Evolutionary conservation across 2,797 vertebrate genomes (phyloP), one percentile per base, ranked within the genome.

Genomic region (Rachycentron canadum): DNA sequence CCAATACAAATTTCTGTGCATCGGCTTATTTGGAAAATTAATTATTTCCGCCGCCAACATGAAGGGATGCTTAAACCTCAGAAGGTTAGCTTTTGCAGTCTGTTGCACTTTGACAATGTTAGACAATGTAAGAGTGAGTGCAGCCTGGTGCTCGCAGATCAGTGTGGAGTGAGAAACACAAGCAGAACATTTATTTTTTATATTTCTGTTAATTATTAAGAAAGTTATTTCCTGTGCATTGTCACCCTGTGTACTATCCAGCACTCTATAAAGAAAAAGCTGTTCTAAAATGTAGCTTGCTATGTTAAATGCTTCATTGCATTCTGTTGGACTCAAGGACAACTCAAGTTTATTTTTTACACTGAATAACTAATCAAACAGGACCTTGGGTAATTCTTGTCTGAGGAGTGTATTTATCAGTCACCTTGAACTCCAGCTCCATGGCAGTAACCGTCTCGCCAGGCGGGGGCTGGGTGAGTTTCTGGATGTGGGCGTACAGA

Each of bases 391-490:
- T 62, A 32, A 43, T 17, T 34, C 58, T 49, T n/a, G 7, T 55
- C 34, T 12, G 55, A 69, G 4, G 14, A 28, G 70, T 19, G 45
- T 23, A 57, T 23, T 12, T 6, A 59, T 79, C 69, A 64, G 21
- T 90, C 82, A 98, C 97, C 96, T 99, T 99, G 93, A 99, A 99
- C 88, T 99, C 97, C 78, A 99, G 93, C 94, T 98, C 97, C 97
- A 99, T 98, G 81, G 94, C 88, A 6, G 97, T 98, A 84, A 98
- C 96, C 0, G 97, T 98, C 88, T 99, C 97, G 4, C 97, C 96
- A 0, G 95, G 87, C 11, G 96, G 96, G 73, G 98, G 97, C 95
- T 98, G 97, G 87, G 93, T 96, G 92, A 99, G 96, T 88, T 98
- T 98, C 96, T 98, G 97, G 95, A 99, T 98, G 93, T 98, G 97